Percentiles rank a stretch among this genome's conserved stretches.
phyloP scores from a whole-genome alignment of 2,113 vertebrate species.

The Illadopsis cleaveri region DNA sequence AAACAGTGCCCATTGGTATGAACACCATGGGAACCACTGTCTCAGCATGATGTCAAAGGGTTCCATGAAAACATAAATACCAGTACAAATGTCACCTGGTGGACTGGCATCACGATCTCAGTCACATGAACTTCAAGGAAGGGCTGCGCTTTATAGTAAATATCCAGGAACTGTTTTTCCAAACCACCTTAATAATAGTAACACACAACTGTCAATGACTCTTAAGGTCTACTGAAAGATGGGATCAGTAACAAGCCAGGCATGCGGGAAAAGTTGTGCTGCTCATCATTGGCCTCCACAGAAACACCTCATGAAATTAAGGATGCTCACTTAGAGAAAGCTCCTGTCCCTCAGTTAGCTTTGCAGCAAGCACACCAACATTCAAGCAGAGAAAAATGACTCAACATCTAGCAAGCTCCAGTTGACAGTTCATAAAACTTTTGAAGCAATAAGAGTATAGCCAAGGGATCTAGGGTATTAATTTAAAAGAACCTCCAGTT shows the following conservation, averaged over 20 bases:
- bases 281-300: not conserved
- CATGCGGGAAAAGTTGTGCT: not conserved
- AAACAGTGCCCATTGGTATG: not conserved
- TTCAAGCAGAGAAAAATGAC: not conserved
- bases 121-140: not conserved
- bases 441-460: not conserved
- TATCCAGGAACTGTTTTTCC: not conserved
- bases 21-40: not conserved
- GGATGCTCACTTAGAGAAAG: not conserved
- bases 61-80: not conserved
- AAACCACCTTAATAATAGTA: not conserved
- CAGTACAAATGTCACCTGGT: not conserved
- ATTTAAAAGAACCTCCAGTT: not conserved
- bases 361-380: not conserved
- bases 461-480: not conserved
- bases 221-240: not conserved
- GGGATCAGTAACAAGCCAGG: not conserved
- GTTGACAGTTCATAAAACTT: not conserved
- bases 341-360: not conserved
- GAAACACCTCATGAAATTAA: rapidly evolving
- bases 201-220: not conserved
- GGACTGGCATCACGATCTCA: not conserved
- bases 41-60: not conserved
- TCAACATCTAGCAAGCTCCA: not conserved
- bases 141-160: not conserved